Evolutionary conservation across 2,113 vertebrate genomes (phyloP), one percentile per base, ranked within the genome.

Genomic region (Meriones unguiculatus): DNA sequence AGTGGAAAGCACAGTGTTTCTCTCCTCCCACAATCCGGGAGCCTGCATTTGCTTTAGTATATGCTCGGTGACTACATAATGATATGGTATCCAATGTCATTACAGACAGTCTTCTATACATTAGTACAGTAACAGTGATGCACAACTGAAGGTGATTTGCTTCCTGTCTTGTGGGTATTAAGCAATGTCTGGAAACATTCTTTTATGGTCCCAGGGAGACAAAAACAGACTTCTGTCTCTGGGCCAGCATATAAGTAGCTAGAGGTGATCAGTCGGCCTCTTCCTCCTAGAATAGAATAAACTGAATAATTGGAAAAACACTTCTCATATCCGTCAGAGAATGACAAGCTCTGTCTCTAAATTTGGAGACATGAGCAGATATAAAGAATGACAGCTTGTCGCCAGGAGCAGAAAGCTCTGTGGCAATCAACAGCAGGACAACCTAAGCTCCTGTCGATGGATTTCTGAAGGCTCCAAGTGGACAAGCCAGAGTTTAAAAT

Each of bases 401-500:
- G 24, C 59, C 32, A 54, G 46, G 9, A 81, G 59, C 64, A 91
- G 70, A 93, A 77, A 88, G 22, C 35, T 70, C 28, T 65, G 54
- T 25, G 52, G 30, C 25, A 87, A 77, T 46, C 46, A 84, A 35
- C 12, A 86, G 64, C 24, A 93, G 28, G 22, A 52, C 46, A 90
- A 65, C 4, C 7, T 38, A 73, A 84, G 52, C 8, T 90, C 35
- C 54, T 46, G 52, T 85, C 59, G 64, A 46, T 75, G 54, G 67
- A 72, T 75, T 95, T 64, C 57, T 85, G 24, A 30, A 50, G 3
- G 12, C 18, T 32, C 38, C 50, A 17, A 54, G 46, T 38, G 77
- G 72, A 67, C 46, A 96, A 59, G 32, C 6, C 73, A 64, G 76
- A 82, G 46, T 59, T 84, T 59, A 62, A 95, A 91, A 89, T 38